Evolutionary conservation across 2,797 vertebrate genomes (phyloP).

Genomic region (Urosaurus nigricauda): DNA sequence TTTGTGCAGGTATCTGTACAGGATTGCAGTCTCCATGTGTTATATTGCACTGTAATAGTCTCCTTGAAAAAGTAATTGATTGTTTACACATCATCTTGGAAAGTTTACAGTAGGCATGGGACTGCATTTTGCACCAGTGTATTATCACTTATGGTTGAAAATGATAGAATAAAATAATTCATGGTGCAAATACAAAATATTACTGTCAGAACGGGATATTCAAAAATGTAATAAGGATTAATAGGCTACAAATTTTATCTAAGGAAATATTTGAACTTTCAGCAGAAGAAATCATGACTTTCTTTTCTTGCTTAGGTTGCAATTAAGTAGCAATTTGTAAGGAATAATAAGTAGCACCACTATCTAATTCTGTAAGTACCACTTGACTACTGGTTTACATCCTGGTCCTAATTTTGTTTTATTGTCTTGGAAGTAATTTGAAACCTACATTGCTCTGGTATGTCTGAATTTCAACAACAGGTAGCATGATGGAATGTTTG

Average conservation of each 20-base stretch:
- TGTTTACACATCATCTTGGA: constrained; percentile 5
- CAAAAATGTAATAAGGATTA: not conserved
- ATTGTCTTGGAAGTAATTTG: not conserved
- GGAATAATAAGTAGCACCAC: no score
- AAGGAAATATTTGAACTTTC: not conserved
- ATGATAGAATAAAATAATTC: not conserved
- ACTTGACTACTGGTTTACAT: not conserved
- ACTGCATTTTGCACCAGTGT: not conserved
- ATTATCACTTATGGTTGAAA: not conserved
- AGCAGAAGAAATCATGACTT: not conserved
- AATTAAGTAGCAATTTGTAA: not conserved
- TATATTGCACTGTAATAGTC: not conserved
- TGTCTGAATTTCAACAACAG: not conserved
- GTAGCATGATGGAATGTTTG: not conserved
- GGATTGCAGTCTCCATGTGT: not conserved
- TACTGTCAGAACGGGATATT: not conserved
- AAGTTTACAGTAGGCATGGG: not conserved
- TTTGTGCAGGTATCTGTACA: not conserved
- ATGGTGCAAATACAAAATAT: not conserved
- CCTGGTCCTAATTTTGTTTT: not conserved
- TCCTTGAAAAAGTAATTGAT: constrained; percentile 1
- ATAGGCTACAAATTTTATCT: not conserved
- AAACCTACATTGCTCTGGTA: not conserved
- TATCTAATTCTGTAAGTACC: no score
- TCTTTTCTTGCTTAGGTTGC: not conserved